phyloP scores from a whole-genome alignment of 2,888 invertebrate species.

The Coremacera marginata region DNA sequence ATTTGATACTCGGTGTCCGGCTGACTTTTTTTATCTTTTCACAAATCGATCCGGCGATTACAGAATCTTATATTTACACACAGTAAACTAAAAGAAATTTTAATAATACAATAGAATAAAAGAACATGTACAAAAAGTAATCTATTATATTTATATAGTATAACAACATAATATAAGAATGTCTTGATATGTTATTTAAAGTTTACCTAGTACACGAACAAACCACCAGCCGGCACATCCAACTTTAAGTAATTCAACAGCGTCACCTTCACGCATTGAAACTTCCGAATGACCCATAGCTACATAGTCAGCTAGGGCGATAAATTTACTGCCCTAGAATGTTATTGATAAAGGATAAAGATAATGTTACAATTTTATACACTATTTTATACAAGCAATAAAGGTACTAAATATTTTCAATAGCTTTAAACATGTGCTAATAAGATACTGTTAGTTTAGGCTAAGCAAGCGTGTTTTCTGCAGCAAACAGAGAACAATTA shows the following conservation, averaged over 20 bases:
- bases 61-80: too few relatives aligned
- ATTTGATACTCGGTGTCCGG: too few relatives aligned
- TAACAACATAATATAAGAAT: not conserved
- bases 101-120: too few relatives aligned
- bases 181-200: not conserved
- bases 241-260: slow-evolving; percentile 89
- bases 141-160: not conserved
- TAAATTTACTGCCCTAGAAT: slow-evolving; percentile 81
- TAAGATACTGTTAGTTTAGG: not conserved
- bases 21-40: too few relatives aligned
- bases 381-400: not conserved
- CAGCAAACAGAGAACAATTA: not conserved
- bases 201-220: slow-evolving; percentile 83
- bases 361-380: not conserved
- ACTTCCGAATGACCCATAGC: slow-evolving; percentile 93
- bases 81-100: too few relatives aligned
- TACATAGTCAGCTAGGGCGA: slow-evolving; percentile 92
- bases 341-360: not conserved
- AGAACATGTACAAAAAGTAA: not conserved
- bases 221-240: slow-evolving; percentile 98
- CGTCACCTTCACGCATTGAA: slow-evolving; percentile 90
- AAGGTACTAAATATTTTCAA: not conserved
- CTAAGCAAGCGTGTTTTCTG: slow-evolving; percentile 1
- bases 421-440: not conserved
- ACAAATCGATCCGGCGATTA: too few relatives aligned